Base-by-base conservation (phyloP, 1,140 invertebrate species). In the Pteromalus puparum region DNA sequence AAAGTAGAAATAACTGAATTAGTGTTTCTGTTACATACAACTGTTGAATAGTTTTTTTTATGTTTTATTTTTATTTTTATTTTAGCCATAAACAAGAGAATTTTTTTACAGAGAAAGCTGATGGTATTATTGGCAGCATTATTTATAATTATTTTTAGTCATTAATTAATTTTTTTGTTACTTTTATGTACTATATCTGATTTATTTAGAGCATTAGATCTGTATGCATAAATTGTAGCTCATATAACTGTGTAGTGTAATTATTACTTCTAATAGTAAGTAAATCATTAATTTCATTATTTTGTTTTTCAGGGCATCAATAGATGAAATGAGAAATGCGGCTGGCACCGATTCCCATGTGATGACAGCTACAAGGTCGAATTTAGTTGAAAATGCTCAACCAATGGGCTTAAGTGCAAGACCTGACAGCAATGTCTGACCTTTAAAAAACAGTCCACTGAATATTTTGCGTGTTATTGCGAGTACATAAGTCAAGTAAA, bases 341-440 rank as follows among this genome's bases (percentile, higher is more conserved):
- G 96, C 96, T 86, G 85, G 85, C 82, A 80, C 90, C 90, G 81
- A 80, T 87, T 87, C 88, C 87, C 87, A 89, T 82, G 87, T 91
- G 83, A 89, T 89, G 80, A 87, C 92, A 83, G 91, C 92, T 48
- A 93, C 93, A 91, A 94, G 94, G 87, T 95, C 96, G 87, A 96
- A 94, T 87, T 94, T 97, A 90, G 96, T 97, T 88, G 94, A 95
- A 90, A 96, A 97, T 94, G 96, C 96, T 90, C 95, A 96, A 92
- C 96, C 96, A 70, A 95, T 96, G 90, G 95, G 95, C 91, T 94
- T 96, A 87, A 95, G 96, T 84, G 94, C 93, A 87, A 94, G 94
- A 88, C 96, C 96, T 72, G 94, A 95, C 88, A 95, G 95, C 89
- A 95, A 95, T 92, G 94, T 95, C 91, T 95, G 94, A 95, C 87